These are phyloP conservation scores for Hyperoplus lanceolatus DNA, from an alignment of 2,797 vertebrate genomes.

Conservation along the genomic window DNA sequence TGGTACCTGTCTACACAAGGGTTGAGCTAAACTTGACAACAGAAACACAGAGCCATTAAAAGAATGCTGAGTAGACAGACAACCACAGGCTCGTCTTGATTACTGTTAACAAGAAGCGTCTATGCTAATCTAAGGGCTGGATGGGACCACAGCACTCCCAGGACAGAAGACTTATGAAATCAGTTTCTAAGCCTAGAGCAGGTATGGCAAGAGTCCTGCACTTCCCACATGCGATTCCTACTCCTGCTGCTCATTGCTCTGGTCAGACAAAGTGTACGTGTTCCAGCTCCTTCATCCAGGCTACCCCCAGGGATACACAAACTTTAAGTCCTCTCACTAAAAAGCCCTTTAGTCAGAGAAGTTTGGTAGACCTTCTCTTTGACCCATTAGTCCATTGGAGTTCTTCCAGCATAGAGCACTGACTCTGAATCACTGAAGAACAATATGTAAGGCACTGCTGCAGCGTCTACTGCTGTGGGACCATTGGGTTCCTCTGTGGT, in stretches of 20 bases:
- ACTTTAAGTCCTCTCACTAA: constrained; percentile 8
- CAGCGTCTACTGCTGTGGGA: constrained; percentile 46
- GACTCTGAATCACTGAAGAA: constrained; percentile 66
- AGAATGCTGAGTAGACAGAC: constrained; percentile 39
- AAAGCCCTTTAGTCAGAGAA: constrained; percentile 47
- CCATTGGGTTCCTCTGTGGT: constrained; percentile 49
- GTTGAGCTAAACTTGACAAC: constrained; percentile 36
- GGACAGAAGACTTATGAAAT: constrained; percentile 16
- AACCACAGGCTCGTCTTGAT: constrained; percentile 23
- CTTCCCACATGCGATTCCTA: constrained; percentile 48
- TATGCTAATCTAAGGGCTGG: constrained; percentile 6
- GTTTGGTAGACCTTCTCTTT: constrained; percentile 35
- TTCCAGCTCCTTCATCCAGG: constrained; percentile 42
- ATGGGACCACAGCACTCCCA: constrained; percentile 7
- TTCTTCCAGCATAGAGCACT: constrained; percentile 28
- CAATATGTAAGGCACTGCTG: constrained; percentile 56
- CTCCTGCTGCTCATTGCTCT: constrained; percentile 50
- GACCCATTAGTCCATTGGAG: constrained; percentile 65
- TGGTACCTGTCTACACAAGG: constrained; percentile 56
- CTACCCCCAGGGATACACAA: no score
- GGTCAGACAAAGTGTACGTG: constrained; percentile 31
- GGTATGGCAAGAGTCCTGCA: constrained; percentile 35
- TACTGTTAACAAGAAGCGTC: constrained; percentile 44
- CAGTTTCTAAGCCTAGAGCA: constrained; percentile 25
- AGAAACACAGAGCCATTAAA: constrained; percentile 34